Base-by-base conservation (phyloP, 2,888 invertebrate species). In the Drymonia ruficornis region DNA sequence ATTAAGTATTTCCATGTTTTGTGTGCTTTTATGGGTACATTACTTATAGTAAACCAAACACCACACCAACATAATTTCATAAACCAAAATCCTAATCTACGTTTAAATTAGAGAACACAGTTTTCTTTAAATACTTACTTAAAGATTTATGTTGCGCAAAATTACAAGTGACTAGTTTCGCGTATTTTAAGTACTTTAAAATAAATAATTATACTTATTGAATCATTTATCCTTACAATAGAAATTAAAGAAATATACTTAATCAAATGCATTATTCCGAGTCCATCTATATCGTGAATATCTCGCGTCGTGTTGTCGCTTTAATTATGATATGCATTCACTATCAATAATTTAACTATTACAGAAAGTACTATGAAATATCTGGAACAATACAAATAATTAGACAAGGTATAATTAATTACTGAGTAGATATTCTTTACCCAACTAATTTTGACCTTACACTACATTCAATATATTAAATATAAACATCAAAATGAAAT, bases 161-260 rank as follows among this genome's bases (percentile, higher is more conserved):
- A 87, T 86, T 85, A 89, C 89, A 91, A 89, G 89, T 93, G 93
- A 93, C 93, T 93, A 93, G 93, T 92, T 89, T 85, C 87, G 87
- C 91, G 87, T 91, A 90, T 84, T 90, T 74, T 93, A 93, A 93
- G 93, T 93, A 93, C 91, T 87, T 92, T 87, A 84, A 91, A 47
- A 91, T 91, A 92, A 91, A 91, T 89, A 84, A 87, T 87, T 83
- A 81, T 86, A 84, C 81, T 87, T 91, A 90, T 83, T 83, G 83
- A 86, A 89, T 88, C 85, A 89, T 91, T 89, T 91, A 90, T 87
- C 84, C 91, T 91, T 91, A 90, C 68, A 80, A 80, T 78, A 79
- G 68, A 74, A 72, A 72, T 72, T 81, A 86, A 89, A 80, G 82
- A 76, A 78, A 78, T 12, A 82, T 80, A 79, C 76, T 78, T 84